phyloP scores from a whole-genome alignment of 2,888 invertebrate genomes.

The Hartigia nigra region DNA sequence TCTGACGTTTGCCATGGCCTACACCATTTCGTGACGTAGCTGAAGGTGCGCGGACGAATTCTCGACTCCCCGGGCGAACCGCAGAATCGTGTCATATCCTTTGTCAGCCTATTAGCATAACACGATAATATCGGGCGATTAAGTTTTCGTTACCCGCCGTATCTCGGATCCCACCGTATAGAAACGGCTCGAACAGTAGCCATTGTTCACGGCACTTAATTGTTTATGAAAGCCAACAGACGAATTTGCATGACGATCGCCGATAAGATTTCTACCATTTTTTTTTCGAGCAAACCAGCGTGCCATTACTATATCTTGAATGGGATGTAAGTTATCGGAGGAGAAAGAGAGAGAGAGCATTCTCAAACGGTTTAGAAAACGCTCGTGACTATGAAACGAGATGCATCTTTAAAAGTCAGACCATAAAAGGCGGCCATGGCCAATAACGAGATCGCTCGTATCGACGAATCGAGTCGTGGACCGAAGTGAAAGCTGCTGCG shows the following conservation, averaged over 20 bases:
- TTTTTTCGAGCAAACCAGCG: not conserved
- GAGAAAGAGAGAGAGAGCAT: not conserved
- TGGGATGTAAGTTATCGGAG: not conserved
- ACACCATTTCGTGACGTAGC: not conserved
- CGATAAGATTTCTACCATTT: not conserved
- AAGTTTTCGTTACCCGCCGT: not conserved
- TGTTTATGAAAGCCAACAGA: not conserved
- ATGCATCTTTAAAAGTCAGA: not conserved
- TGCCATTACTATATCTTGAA: not conserved
- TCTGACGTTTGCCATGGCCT: not conserved
- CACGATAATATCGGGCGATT: slow-evolving; percentile 13
- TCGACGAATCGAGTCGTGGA: not conserved
- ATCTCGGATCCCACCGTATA: not conserved
- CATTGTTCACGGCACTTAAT: not conserved
- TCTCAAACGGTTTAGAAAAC: not conserved
- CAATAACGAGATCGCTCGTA: not conserved
- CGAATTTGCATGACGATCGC: not conserved
- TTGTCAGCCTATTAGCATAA: slow-evolving; percentile 21
- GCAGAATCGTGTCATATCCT: slow-evolving; percentile 21
- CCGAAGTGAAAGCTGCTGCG: not conserved
- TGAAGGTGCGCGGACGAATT: not conserved
- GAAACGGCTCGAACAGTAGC: not conserved
- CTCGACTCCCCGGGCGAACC: slow-evolving; percentile 11
- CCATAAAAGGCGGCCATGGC: not conserved
- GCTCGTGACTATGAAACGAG: not conserved